Percentiles rank a stretch among this genome's conserved stretches.
These are phyloP conservation scores for Callorhinus ursinus DNA, from an alignment of 2,113 vertebrate species.

Conservation along the genomic window DNA sequence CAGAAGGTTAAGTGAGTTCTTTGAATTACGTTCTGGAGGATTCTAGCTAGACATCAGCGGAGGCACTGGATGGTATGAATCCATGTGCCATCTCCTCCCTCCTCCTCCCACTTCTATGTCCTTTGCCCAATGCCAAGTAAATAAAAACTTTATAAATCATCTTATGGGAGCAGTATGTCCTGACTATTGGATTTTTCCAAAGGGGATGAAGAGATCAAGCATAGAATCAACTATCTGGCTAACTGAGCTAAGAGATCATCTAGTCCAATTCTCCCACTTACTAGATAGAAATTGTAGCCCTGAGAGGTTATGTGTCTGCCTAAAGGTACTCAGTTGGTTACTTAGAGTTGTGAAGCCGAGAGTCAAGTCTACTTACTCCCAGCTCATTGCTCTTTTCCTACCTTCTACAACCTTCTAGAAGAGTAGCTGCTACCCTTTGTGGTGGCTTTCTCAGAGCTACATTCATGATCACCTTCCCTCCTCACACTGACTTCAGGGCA, in stretches of 20 bases:
- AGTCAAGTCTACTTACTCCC: background rate
- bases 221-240: background rate
- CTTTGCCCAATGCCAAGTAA: background rate
- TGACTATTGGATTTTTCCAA: background rate
- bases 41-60: background rate
- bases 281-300: background rate
- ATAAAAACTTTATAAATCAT: conserved; percentile 11
- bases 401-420: background rate
- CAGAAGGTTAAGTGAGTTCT: background rate
- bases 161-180: background rate
- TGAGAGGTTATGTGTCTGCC: background rate
- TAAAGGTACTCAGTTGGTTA: background rate
- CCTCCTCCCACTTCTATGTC: background rate
- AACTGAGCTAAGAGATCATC: background rate
- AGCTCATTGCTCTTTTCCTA: background rate
- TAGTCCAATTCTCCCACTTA: background rate
- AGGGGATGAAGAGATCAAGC: background rate
- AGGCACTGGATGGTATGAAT: background rate
- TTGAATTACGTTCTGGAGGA: background rate
- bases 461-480: background rate
- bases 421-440: background rate
- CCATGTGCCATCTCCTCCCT: background rate
- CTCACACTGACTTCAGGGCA: background rate
- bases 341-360: background rate
- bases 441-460: background rate